These are phyloP conservation scores for Amiota communis DNA, from an alignment of 2,888 invertebrate species.

Conservation along the genomic window DNA sequence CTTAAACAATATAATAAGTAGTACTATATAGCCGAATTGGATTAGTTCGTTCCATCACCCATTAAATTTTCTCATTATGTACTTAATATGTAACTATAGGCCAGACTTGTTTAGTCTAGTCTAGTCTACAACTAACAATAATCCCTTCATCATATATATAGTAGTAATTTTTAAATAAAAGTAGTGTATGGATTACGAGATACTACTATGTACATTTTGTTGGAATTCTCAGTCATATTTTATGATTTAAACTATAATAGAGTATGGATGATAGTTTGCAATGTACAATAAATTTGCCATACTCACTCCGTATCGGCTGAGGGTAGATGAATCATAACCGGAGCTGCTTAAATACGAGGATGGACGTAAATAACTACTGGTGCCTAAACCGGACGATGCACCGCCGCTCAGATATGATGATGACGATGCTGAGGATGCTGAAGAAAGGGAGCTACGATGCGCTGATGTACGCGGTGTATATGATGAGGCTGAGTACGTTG, in stretches of 20 bases:
- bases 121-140: background rate
- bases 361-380: slow-evolving; percentile 61
- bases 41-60: no score
- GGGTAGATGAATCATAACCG: slow-evolving; percentile 71
- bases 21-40: no score
- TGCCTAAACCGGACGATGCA: slow-evolving; percentile 57
- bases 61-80: no score
- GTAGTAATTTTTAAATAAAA: no score
- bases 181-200: no score
- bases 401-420: slow-evolving; percentile 64
- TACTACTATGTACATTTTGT: no score
- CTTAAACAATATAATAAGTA: no score
- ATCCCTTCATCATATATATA: background rate
- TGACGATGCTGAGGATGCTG: slow-evolving; percentile 53
- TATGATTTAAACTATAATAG: no score
- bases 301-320: slow-evolving; percentile 74
- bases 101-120: no score
- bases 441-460: slow-evolving; percentile 52
- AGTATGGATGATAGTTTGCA: no score
- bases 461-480: slow-evolving; percentile 59
- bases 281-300: slow-evolving; percentile 24
- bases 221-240: no score
- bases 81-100: no score
- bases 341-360: slow-evolving; percentile 63
- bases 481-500: slow-evolving; percentile 46